These are phyloP conservation scores for Plutomurus gul DNA, from an alignment of 1,140 invertebrate species.

Conservation along the genomic window DNA sequence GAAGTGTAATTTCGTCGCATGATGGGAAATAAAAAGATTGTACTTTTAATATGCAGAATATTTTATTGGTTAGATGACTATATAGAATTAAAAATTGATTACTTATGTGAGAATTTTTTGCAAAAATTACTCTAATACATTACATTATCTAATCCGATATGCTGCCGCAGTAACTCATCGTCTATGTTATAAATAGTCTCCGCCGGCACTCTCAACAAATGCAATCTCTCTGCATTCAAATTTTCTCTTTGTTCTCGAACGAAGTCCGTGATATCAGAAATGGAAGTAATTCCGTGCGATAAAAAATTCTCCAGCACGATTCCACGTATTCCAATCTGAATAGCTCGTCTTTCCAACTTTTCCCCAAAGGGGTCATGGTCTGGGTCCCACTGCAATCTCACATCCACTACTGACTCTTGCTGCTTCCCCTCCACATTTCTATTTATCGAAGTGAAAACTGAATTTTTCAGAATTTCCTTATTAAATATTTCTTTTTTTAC, in stretches of 20 bases:
- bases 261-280: constrained; percentile 43
- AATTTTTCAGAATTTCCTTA: constrained; percentile 54
- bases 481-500: constrained; percentile 55
- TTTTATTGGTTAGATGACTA: too few relatives aligned
- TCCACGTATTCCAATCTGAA: constrained; percentile 57
- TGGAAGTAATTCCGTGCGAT: constrained; percentile 31
- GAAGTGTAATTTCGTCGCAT: too few relatives aligned
- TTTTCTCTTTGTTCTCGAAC: constrained; percentile 24
- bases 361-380: constrained; percentile 55
- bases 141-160: neutral
- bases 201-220: neutral
- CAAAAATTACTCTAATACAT: too few relatives aligned
- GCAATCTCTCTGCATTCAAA: neutral
- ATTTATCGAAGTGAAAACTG: constrained; percentile 42
- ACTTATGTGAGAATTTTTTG: too few relatives aligned
- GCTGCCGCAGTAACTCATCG: neutral
- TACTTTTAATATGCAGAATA: too few relatives aligned
- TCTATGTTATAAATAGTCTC: neutral
- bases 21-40: too few relatives aligned
- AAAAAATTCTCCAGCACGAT: constrained; percentile 42
- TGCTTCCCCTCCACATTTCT: constrained; percentile 29
- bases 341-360: constrained; percentile 55
- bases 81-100: too few relatives aligned
- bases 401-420: too few relatives aligned
- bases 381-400: constrained; percentile 58